Base-by-base conservation (phyloP, 1,140 invertebrate genomes). In the Calephelis nemesis region DNA sequence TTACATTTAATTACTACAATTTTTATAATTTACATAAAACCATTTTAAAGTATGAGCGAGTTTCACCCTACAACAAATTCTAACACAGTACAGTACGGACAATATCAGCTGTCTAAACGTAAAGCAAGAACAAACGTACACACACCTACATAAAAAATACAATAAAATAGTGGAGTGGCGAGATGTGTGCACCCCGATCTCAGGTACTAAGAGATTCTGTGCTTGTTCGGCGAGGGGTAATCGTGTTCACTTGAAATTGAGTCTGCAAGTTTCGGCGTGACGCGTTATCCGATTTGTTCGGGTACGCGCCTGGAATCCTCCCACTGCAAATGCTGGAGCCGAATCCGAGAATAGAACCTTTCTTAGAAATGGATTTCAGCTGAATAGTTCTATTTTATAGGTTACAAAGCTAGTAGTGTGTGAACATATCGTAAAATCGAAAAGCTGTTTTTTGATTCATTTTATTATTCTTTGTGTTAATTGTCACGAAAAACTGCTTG, bases 281-380 rank as follows among this genome's bases (percentile, higher is more conserved):
- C 79, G 78, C 77, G 80, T 85, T 85, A 87, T 87, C 83, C 74
- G 84, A 85, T 87, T 85, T 87, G 82, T 81, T 78, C 76, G 70
- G 66, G 75, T 40, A 84, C 84, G 84, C 83, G 80, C 60, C 13
- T 69, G 65, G 83, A 83, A 84, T 85, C 69, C 68, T 62, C 48
- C 63, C 13, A 47, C 63, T 30, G 63, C 19, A 49, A 30, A 30
- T 49, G 63, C 30, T 42, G n/a, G 40, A 64, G 15, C 39, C 47
- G 11, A 45, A 58, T 58, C 12, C 52, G 30, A 30, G 52, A 30
- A 58, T 30, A 10, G 10, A 58, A 58, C 52, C 52, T 58, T 58
- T 58, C 52, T 58, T 30, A 11, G 52, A 58, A 39, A 58, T 39
- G 19, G 15, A 58, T 58, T 58, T 58, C 39, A 58, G 52, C 19